A percentile compares a stretch with the other conserved stretches of the same genome.
phyloP scores from a whole-genome alignment of 2,113 vertebrate species.

The Anser cygnoides region DNA sequence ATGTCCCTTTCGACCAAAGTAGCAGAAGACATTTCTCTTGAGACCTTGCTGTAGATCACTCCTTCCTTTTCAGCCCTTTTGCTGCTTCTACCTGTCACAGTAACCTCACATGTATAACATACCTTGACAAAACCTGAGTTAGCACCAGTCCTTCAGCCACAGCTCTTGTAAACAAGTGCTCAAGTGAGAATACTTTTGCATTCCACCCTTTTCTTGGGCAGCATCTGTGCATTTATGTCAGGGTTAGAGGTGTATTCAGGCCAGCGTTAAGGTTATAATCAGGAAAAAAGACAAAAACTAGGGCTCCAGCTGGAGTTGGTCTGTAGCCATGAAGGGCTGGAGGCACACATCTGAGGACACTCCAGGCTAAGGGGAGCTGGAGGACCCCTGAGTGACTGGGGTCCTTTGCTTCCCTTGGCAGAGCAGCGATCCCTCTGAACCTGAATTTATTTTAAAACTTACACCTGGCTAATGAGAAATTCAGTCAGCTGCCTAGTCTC shows the following conservation, averaged over 20 bases:
- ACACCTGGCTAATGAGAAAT: background rate
- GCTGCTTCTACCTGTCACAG: background rate
- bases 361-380: background rate
- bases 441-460: background rate
- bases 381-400: background rate
- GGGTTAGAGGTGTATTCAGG: background rate
- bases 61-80: background rate
- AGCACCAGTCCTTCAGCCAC: background rate
- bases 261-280: background rate
- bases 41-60: background rate
- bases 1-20: background rate
- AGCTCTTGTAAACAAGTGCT: background rate
- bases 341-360: background rate
- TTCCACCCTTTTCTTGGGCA: background rate
- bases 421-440: background rate
- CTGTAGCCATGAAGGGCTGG: background rate
- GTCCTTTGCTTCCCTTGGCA: fast-evolving
- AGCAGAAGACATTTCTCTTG: background rate
- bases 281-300: background rate
- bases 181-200: background rate
- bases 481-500: background rate
- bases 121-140: background rate
- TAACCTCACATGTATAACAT: background rate
- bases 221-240: background rate
- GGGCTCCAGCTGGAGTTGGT: background rate